These are phyloP conservation scores for Pampusana beccarii DNA, from an alignment of 2,113 vertebrate species.

Conservation along the genomic window DNA sequence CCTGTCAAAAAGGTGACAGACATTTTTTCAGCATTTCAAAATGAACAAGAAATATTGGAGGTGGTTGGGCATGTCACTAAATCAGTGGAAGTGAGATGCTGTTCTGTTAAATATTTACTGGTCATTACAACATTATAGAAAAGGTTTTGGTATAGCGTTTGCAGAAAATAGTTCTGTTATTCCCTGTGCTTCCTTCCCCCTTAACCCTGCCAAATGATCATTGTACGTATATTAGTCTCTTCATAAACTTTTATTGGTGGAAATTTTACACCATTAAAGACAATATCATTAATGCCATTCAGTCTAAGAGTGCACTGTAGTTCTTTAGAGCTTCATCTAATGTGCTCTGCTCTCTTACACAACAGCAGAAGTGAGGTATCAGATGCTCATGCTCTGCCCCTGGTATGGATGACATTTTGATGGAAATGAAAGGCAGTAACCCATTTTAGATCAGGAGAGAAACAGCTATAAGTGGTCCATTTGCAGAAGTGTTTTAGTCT, in stretches of 20 bases:
- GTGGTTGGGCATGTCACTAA: not conserved
- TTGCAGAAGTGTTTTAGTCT: not conserved
- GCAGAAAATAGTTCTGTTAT: not conserved
- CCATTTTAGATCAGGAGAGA: not conserved
- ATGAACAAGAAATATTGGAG: not conserved
- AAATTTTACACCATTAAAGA: not conserved
- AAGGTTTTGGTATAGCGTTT: not conserved
- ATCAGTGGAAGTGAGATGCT: not conserved
- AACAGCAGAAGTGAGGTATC: not conserved
- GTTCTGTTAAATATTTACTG: constrained; percentile 1
- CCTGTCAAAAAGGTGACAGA: constrained; percentile 34
- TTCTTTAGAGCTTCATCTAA: not conserved
- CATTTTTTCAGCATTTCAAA: not conserved
- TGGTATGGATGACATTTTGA: not conserved
- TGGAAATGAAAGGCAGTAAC: not conserved
- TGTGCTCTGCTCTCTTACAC: not conserved
- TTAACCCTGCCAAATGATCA: not conserved
- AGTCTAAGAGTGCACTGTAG: not conserved
- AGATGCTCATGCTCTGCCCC: not conserved
- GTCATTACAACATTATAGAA: not conserved
- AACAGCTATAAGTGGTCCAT: not conserved
- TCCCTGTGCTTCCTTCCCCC: fast-evolving
- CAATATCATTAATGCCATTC: not conserved
- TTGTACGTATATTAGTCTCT: not conserved
- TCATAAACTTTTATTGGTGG: not conserved